Base-by-base conservation (phyloP, 2,113 vertebrate species). In the Urocolius indicus region DNA sequence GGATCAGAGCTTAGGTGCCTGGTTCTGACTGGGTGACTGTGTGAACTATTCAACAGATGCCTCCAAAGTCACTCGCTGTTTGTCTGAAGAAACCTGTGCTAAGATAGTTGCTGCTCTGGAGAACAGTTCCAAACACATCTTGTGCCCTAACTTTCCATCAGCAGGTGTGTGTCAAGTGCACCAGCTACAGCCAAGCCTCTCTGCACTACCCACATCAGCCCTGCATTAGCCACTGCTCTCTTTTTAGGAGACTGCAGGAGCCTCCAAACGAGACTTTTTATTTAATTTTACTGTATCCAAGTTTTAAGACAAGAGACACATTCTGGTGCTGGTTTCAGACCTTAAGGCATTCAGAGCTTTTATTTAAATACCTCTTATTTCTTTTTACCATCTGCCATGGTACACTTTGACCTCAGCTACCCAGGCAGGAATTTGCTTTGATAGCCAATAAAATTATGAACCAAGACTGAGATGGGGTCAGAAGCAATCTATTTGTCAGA, bases 361-460 rank as follows among this genome's bases (percentile, higher is more conserved):
- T 58, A 36, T 52, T 87, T 82, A 68, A 89, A 57, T 29, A 66
- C 0, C 20, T 76, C 32, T 84, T 76, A 65, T 13, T 89, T 93
- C 11, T 49, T 91, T 94, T 79, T 69, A 82, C 46, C 63, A 10
- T 79, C 66, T 76, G 26, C 29, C 38, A 41, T 10, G 13, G 32
- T 76, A 66, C 19, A 54, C 30, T 63, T 32, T 78, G 48, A 88
- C 84, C 82, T 86, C 48, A 80, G 65, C 34, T 73, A 41, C 26
- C 27, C 27, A 84, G 30, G 65, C 17, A 59, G 66, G 81, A 89
- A 84, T 82, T 89, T 75, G 61, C 41, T 78, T 93, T 93, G 65
- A 78, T 10, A 87, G 69, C 41, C 52, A 80, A 92, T 86, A 85
- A 89, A 90, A 90, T 75, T 75, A 90, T n/a, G 83, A 81, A 86